Evolutionary conservation across 2,888 invertebrate genomes (phyloP), one percentile per base, ranked within the genome.

Genomic region (Pandemis corylana): DNA sequence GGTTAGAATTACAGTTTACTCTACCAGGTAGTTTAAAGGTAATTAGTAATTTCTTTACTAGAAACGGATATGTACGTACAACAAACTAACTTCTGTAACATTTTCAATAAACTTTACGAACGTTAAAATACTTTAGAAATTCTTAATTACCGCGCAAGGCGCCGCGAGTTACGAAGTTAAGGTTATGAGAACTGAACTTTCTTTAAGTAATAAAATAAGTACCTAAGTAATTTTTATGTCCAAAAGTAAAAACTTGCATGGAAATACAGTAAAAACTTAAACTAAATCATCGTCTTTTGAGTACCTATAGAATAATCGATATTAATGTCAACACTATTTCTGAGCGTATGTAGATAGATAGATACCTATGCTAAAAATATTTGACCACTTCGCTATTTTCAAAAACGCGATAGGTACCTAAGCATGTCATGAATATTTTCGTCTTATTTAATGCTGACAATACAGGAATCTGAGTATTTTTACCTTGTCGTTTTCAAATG

Each of bases 71-170:
- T 15, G 53, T 15, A 59, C 20, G 59, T 59, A 28, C 12, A 59
- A 5, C 20, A 59, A 59, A 59, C 20, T 28, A 28, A 59, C 12
- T 59, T 28, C 28, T 53, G 53, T 56, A 59, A 59, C 59, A 36
- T 59, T 59, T 12, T 59, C 28, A 28, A 59, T 59, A 59, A 59
- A 59, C 59, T 59, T 36, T 28, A 20, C 0, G 59, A 28, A 28
- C 59, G 59, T 59, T 59, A 59, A 59, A 59, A 59, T 59, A 59
- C 59, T 20, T 59, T 12, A 20, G 28, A 59, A 59, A 59, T 59
- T 59, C 59, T 59, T 59, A 59, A 59, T 59, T 59, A 59, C 59
- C 59, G 59, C 59, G 59, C 59, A 28, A 59, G 28, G 28, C 59
- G 28, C 28, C 59, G 28, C 12, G 59, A 59, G 28, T 59, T 59